phyloP scores from a whole-genome alignment of 1,140 invertebrate genomes.

The Kradibia gibbosae region DNA sequence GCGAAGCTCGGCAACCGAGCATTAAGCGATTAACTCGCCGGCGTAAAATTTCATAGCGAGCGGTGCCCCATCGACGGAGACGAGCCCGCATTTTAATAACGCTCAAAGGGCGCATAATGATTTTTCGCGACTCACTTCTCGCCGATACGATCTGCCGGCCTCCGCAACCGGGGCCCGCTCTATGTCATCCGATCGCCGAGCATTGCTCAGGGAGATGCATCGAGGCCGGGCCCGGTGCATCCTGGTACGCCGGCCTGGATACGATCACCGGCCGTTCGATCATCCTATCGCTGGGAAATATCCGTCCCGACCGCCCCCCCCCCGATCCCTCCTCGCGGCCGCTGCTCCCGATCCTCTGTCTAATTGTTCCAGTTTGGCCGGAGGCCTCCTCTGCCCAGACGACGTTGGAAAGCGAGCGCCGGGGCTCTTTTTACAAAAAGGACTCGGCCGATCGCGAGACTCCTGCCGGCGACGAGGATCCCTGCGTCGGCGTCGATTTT shows the following conservation, averaged over 20 bases:
- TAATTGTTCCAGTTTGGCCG: background rate
- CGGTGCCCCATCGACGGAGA: background rate
- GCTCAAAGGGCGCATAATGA: background rate
- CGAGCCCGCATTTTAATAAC: background rate
- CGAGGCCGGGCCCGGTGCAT: constrained; percentile 58
- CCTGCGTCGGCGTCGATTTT: too few relatives aligned
- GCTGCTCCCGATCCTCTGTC: background rate
- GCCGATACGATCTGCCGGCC: constrained; percentile 21
- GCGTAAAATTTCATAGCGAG: background rate
- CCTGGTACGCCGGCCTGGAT: constrained; percentile 65
- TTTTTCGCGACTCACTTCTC: background rate
- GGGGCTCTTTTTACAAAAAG: too few relatives aligned
- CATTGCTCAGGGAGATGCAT: constrained; percentile 65
- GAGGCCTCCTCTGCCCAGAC: too few relatives aligned
- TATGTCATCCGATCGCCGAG: constrained; percentile 63
- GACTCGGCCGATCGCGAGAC: too few relatives aligned
- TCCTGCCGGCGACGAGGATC: too few relatives aligned
- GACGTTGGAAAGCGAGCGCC: too few relatives aligned
- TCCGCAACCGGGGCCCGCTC: constrained; percentile 35
- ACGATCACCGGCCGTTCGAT: constrained; percentile 64
- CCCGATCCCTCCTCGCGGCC: constrained; percentile 20
- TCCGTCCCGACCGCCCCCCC: constrained; percentile 7
- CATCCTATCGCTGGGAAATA: constrained; percentile 67
- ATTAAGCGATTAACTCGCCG: too few relatives aligned
- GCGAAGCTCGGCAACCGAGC: too few relatives aligned